These are phyloP conservation scores for Eolophus roseicapilla DNA, from an alignment of 2,113 vertebrate genomes.

Conservation along the genomic window DNA sequence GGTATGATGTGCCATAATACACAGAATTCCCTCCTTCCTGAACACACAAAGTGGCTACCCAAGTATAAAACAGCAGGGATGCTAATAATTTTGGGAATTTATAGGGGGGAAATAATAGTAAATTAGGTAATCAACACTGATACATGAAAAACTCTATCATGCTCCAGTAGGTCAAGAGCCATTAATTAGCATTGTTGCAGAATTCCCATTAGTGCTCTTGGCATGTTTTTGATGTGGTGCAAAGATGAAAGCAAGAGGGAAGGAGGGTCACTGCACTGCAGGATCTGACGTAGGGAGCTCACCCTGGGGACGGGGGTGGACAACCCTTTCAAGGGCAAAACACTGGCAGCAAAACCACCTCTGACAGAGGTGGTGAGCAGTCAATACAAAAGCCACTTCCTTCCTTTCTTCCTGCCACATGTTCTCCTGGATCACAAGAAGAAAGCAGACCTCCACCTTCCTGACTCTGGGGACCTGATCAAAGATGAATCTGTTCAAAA, in stretches of 20 bases:
- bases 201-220: neutral
- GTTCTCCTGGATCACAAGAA: neutral
- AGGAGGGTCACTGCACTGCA: neutral
- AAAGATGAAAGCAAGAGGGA: neutral
- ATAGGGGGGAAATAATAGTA: neutral
- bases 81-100: neutral
- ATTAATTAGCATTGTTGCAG: neutral
- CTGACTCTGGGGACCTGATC: neutral
- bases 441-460: neutral
- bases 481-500: neutral
- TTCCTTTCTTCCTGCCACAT: slow-evolving; percentile 23
- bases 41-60: neutral
- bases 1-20: neutral
- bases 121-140: neutral
- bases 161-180: neutral
- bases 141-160: neutral
- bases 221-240: neutral
- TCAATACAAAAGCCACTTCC: slow-evolving; percentile 14
- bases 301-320: neutral
- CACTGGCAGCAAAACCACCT: neutral
- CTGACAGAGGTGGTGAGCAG: neutral
- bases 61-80: neutral
- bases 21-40: neutral
- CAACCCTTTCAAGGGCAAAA: neutral
- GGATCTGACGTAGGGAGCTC: rapidly evolving